phyloP scores from a whole-genome alignment of 2,797 vertebrate genomes.

The Prionace glauca region DNA sequence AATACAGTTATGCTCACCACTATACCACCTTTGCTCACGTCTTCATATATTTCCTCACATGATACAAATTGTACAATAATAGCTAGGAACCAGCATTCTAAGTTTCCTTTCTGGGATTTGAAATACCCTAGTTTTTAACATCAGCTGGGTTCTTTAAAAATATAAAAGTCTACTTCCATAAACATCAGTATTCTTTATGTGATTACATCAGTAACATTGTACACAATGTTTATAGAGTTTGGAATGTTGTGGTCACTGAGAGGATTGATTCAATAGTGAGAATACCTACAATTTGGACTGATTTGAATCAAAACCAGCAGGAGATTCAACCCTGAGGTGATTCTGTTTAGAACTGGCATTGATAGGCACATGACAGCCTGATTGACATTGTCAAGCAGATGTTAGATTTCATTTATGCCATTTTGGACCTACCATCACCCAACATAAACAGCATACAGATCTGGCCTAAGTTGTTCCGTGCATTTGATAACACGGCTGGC shows the following conservation, averaged over 20 bases:
- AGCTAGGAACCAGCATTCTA: no score
- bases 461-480: background rate
- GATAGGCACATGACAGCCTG: background rate
- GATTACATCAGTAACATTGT: background rate
- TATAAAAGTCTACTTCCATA: background rate
- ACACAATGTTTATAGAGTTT: background rate
- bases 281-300: background rate
- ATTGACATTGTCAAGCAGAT: constrained; percentile 11
- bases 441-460: background rate
- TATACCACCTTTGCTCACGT: no score
- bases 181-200: background rate
- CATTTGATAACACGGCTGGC: background rate
- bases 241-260: background rate
- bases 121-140: no score
- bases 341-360: constrained; percentile 11
- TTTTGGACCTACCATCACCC: background rate
- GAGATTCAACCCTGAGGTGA: background rate
- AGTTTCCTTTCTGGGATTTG: no score
- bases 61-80: no score
- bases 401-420: background rate
- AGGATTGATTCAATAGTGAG: background rate
- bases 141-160: no score
- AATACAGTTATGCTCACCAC: no score
- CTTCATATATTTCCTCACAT: no score
- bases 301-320: constrained; percentile 12